These are phyloP conservation scores for Onychostruthus taczanowskii DNA, from an alignment of 2,113 vertebrate genomes.

Conservation along the genomic window DNA sequence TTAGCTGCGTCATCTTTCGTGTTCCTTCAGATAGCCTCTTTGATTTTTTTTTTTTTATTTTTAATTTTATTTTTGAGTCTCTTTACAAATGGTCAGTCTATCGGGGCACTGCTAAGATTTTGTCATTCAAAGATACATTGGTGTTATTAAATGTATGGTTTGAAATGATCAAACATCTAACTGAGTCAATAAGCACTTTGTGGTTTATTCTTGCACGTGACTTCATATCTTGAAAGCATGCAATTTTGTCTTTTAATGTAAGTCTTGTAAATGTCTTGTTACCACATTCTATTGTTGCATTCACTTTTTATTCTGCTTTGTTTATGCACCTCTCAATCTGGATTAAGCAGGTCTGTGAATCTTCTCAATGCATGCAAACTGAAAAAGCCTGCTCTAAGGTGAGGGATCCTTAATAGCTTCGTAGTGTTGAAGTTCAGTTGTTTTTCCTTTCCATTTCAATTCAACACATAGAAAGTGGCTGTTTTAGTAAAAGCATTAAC, in stretches of 20 bases:
- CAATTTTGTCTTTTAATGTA: conserved; percentile 32
- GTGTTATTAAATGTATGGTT: conserved; percentile 44
- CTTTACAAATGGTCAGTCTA: background rate
- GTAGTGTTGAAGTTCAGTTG: background rate
- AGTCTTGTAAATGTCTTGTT: conserved; percentile 39
- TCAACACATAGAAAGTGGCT: background rate
- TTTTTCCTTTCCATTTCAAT: background rate
- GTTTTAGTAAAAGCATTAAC: background rate
- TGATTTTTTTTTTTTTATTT: background rate
- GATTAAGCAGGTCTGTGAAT: conserved; percentile 74
- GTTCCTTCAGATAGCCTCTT: conserved; percentile 35
- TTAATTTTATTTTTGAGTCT: background rate
- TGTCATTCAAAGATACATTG: conserved; percentile 65
- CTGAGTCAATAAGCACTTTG: background rate
- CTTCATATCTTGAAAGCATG: conserved; percentile 27
- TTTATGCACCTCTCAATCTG: conserved; percentile 61
- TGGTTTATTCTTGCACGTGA: conserved; percentile 42
- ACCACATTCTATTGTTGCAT: background rate
- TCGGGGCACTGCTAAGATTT: conserved; percentile 4
- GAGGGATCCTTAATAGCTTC: conserved; percentile 63
- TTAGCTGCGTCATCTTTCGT: conserved; percentile 22
- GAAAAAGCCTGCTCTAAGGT: conserved; percentile 76
- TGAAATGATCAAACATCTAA: conserved; percentile 39
- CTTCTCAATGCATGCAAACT: conserved; percentile 74
- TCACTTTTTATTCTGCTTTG: conserved; percentile 62